Evolutionary conservation across 2,888 invertebrate genomes (phyloP).

Genomic region (Mactromeris polynyma): DNA sequence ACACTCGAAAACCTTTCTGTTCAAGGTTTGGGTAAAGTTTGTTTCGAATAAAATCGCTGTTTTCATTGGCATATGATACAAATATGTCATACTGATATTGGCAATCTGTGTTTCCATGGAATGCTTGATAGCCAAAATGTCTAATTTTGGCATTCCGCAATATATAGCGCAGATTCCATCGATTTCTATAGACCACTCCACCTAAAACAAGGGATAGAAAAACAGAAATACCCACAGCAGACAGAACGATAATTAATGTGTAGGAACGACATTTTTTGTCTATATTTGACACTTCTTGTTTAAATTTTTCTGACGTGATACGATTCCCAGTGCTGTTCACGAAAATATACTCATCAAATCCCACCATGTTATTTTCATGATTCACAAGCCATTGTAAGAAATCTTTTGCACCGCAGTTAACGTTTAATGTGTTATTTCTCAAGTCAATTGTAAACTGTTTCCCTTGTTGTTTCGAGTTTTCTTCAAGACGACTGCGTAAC

Average conservation of each 20-base stretch:
- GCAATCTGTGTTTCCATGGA: background rate
- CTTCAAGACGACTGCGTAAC: constrained; percentile 6
- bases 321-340: background rate
- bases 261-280: constrained; percentile 25
- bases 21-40: constrained; percentile 36
- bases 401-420: constrained; percentile 28
- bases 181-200: constrained; percentile 55
- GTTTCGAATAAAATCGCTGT: constrained; percentile 25
- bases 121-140: constrained; percentile 22
- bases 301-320: constrained; percentile 16
- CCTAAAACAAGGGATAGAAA: constrained; percentile 40
- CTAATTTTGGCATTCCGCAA: constrained; percentile 47
- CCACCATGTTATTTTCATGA: constrained; percentile 22
- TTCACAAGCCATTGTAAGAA: no score
- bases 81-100: constrained; percentile 38
- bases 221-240: background rate
- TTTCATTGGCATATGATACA: constrained; percentile 28
- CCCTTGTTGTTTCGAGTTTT: constrained; percentile 5
- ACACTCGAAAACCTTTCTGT: constrained; percentile 57
- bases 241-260: background rate
- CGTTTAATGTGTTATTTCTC: no score
- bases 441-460: constrained; percentile 41
- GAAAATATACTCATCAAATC: constrained; percentile 32
- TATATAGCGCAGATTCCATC: constrained; percentile 32
- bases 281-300: background rate